Evolutionary conservation across 2,888 invertebrate species (phyloP).

Genomic region (Lithophane socia): DNA sequence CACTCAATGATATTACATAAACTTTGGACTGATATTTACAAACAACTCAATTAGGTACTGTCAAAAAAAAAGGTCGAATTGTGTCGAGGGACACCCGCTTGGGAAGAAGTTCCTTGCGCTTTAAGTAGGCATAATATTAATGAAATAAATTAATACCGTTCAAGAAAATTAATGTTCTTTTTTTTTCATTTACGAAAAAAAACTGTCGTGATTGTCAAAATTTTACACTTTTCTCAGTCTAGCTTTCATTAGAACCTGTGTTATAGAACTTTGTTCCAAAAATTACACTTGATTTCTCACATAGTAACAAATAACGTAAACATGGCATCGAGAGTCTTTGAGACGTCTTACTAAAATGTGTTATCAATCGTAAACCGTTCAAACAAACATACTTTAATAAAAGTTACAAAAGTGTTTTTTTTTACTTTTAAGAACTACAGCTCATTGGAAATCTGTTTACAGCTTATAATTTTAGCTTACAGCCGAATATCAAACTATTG

Average conservation of each 20-base stretch:
- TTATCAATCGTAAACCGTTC: background rate
- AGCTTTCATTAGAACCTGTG: background rate
- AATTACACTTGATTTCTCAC: background rate
- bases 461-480: background rate
- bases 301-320: conserved; percentile 5
- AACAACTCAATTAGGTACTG: background rate
- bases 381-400: background rate
- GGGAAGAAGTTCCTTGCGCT: no score
- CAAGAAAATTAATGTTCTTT: no score
- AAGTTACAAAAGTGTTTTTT: background rate
- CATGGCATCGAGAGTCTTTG: background rate
- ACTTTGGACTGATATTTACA: conserved; percentile 18
- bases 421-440: background rate
- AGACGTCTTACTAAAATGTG: background rate
- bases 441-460: background rate
- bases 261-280: background rate
- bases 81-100: no score
- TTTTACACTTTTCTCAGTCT: background rate
- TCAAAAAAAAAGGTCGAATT: background rate
- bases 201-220: background rate
- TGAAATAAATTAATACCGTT: no score
- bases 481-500: background rate
- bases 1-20: background rate
- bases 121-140: no score
- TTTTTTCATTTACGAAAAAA: no score